A percentile compares a stretch with the other conserved stretches of the same genome.
These are phyloP conservation scores for Coregonus clupeaformis DNA, from an alignment of 2,113 vertebrate species.

Conservation along the genomic window DNA sequence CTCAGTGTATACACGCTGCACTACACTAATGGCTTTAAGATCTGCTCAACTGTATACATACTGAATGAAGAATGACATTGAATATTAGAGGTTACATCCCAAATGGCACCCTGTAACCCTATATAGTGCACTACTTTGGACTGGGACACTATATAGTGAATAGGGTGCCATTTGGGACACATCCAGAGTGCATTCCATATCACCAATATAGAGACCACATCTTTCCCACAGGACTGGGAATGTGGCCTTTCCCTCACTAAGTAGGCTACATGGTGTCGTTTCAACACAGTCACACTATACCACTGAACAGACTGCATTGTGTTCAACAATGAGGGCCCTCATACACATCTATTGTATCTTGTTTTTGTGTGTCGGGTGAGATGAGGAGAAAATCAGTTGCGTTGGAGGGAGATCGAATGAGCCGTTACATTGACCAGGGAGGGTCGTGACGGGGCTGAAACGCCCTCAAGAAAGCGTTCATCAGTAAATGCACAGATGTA, in stretches of 20 bases:
- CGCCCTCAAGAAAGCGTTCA: too few relatives aligned
- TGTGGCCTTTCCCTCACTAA: conserved; percentile 54
- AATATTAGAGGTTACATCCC: too few relatives aligned
- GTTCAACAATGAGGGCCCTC: conserved; percentile 46
- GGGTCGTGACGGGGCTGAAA: too few relatives aligned
- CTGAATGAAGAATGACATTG: not conserved
- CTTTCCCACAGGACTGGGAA: conserved; percentile 49
- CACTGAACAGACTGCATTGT: conserved; percentile 49
- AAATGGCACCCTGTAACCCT: too few relatives aligned
- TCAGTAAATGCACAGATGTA: too few relatives aligned
- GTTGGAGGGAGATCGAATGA: not conserved
- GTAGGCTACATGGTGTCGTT: conserved; percentile 33
- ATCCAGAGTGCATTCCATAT: conserved; percentile 44
- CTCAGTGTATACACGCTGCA: conserved; percentile 25
- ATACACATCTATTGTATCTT: conserved; percentile 5
- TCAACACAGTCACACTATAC: conserved; percentile 14
- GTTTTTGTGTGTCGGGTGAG: conserved; percentile 27
- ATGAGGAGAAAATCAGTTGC: conserved; percentile 7
- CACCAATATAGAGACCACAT: conserved; percentile 34
- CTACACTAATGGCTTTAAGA: too few relatives aligned
- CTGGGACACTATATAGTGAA: not conserved
- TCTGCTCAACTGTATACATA: not conserved
- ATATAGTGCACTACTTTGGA: not conserved
- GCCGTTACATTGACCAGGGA: not conserved
- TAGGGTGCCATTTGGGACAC: conserved; percentile 11